Evolutionary conservation across 2,888 invertebrate species (phyloP).

Genomic region (Dicyrtomina minuta): DNA sequence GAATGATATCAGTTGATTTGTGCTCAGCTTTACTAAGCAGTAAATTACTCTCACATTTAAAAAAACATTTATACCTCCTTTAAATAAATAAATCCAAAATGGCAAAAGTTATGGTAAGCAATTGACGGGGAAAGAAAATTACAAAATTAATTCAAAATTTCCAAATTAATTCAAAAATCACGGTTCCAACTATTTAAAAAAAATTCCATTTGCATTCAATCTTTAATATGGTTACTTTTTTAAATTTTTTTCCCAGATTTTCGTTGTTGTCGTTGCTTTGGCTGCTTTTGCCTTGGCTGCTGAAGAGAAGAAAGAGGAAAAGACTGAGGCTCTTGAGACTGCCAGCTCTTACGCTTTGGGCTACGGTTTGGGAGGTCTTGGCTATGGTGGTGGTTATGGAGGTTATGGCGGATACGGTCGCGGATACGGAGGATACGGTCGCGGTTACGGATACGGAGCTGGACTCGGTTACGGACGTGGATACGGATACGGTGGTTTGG

Average conservation of each 20-base stretch:
- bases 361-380: neutral
- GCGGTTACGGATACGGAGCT: neutral
- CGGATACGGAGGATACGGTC: neutral
- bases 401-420: neutral
- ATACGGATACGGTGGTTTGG: neutral
- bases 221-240: neutral
- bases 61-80: too few relatives aligned
- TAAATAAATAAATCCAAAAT: too few relatives aligned
- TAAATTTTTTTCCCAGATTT: slow-evolving; percentile 8
- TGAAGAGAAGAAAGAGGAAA: slow-evolving; percentile 15
- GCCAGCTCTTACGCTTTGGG: slow-evolving; percentile 2
- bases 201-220: neutral
- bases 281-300: slow-evolving; percentile 1
- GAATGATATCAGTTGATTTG: too few relatives aligned
- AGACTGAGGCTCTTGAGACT: neutral
- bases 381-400: slow-evolving; percentile 6
- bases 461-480: neutral
- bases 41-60: too few relatives aligned
- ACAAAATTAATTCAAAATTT: neutral
- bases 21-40: too few relatives aligned
- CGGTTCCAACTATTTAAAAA: neutral
- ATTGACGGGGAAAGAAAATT: too few relatives aligned
- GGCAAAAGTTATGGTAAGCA: too few relatives aligned
- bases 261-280: slow-evolving; percentile 4
- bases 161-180: neutral